Evolutionary conservation across 23 tunicate species (phyloP).

Genomic region (Trididemnum miniatum): DNA sequence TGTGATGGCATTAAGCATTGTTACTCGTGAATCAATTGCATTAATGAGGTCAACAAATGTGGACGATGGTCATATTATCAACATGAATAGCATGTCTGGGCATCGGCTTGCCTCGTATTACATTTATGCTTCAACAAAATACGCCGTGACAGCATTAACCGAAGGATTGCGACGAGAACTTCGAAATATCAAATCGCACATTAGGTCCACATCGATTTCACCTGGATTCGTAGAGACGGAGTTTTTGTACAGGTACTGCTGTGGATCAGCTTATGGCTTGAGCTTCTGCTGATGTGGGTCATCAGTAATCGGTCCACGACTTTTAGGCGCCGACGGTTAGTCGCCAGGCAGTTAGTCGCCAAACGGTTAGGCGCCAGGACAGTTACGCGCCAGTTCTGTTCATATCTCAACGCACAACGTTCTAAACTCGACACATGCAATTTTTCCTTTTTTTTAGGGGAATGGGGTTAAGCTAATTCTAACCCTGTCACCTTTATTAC

Average conservation of each 20-base stretch:
- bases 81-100: conserved; percentile 88
- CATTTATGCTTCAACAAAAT: conserved; percentile 25
- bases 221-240: conserved; percentile 53
- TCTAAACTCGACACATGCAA: too few species aligned
- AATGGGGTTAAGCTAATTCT: too few species aligned
- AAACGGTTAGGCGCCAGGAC: too few species aligned
- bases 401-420: too few species aligned
- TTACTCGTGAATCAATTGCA: conserved; percentile 59
- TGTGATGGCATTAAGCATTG: conserved; percentile 57
- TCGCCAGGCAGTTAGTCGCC: too few species aligned
- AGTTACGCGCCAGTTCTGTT: too few species aligned
- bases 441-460: too few species aligned
- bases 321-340: too few species aligned
- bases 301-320: too few species aligned
- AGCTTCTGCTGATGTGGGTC: too few species aligned
- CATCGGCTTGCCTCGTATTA: not conserved
- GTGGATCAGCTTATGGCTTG: too few species aligned
- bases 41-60: conserved; percentile 55
- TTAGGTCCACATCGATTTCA: conserved; percentile 44
- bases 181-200: conserved; percentile 13
- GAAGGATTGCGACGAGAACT: conserved; percentile 47
- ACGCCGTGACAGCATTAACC: conserved; percentile 34
- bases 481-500: too few species aligned
- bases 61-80: conserved; percentile 78
- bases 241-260: conserved; percentile 29